These are phyloP conservation scores for Nasua narica DNA, from an alignment of 2,797 vertebrate genomes.

Conservation along the genomic window DNA sequence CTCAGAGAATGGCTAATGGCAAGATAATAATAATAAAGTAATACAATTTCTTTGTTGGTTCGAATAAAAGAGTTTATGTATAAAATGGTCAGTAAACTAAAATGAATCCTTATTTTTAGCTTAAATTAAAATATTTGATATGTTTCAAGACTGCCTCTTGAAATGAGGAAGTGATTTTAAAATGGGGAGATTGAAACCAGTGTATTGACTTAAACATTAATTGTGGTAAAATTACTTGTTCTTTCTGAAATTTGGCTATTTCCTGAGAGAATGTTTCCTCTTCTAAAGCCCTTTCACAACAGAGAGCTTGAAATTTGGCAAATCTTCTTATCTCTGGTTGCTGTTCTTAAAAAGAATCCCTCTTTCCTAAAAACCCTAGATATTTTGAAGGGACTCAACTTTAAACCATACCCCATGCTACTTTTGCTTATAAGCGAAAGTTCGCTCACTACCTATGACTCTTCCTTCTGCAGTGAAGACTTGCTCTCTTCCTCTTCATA, in stretches of 20 bases:
- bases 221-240: neutral
- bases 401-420: neutral
- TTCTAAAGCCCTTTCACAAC: neutral
- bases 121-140: neutral
- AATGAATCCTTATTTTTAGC: neutral
- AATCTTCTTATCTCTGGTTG: neutral
- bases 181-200: neutral
- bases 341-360: neutral
- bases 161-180: neutral
- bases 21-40: neutral
- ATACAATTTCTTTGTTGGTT: neutral
- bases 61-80: neutral
- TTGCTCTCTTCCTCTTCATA: neutral
- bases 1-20: neutral
- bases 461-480: neutral
- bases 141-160: neutral
- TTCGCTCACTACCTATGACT: neutral
- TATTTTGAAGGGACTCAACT: neutral
- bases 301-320: neutral
- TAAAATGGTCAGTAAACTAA: neutral
- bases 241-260: neutral
- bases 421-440: neutral
- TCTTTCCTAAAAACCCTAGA: neutral
- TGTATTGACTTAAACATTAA: neutral
- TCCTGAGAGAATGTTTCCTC: neutral